Evolutionary conservation across 2,888 invertebrate species (phyloP), one percentile per base, ranked within the genome.

Genomic region (Polyommatus iphigenia): DNA sequence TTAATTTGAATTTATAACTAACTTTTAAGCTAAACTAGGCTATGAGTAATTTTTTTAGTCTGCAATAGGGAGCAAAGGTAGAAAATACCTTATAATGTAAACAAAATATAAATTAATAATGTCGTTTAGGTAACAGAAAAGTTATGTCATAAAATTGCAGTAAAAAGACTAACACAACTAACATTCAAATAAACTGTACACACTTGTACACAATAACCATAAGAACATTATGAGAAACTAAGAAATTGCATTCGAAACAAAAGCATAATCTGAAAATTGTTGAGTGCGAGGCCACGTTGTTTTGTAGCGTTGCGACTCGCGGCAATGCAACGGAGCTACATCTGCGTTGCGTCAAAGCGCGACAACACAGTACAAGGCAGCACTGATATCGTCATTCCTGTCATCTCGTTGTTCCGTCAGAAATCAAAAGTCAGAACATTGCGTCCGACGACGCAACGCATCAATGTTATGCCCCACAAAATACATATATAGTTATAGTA

Each of bases 301-400:
- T 7, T 54, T 54, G 18, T 18, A 5, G 54, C 18, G 4, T 54
- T 18, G 54, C 54, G 54, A 18, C 18, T 3, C 15, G 50, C 50
- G 50, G 5, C 50, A 50, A 81, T 81, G 46, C 76, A 78, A 80
- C 10, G 41, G 0, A 13, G 46, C 2, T 8, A 41, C 46, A 46
- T 46, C 46, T 46, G 46, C 46, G 46, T 46, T 13, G 46, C 46
- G 2, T 46, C 13, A 13, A 46, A 10, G 10, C 46, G 46, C 10
- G 46, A 46, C 46, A 46, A 46, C 46, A 13, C 46, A 13, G 13
- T 10, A 46, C 3, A 13, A 46, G 41, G 10, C 41, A 10, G 41
- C 41, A 10, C 41, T 3, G 3, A 79, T 79, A 79, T 77, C 79
- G 80, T 80, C 79, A 13, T 7, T 59, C 2, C 13, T 15, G n/a